phyloP scores from a whole-genome alignment of 1,140 invertebrate genomes.

The Lasioglossum baleicum region DNA sequence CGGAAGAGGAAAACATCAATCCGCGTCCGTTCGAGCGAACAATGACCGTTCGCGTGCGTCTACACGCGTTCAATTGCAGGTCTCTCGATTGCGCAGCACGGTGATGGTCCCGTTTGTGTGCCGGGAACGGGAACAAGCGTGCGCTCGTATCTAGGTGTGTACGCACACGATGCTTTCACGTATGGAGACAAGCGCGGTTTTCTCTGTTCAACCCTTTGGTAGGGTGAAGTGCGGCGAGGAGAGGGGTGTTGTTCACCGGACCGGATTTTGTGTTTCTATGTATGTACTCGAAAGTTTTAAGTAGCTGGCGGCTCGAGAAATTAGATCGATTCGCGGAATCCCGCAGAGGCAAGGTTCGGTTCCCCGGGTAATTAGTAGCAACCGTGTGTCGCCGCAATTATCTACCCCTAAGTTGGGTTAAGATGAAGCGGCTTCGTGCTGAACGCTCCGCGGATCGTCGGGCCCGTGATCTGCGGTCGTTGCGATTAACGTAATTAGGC shows the following conservation, averaged over 20 bases:
- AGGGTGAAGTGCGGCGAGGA: background rate
- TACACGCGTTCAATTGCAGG: background rate
- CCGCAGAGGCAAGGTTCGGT: background rate
- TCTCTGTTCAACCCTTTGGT: no score
- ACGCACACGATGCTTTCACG: constrained; percentile 7
- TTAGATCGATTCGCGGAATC: constrained; percentile 15
- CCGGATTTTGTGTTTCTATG: background rate
- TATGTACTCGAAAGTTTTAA: constrained; percentile 21
- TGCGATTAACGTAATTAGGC: no score
- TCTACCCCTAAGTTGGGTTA: no score
- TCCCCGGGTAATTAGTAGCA: background rate
- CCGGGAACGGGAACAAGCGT: background rate
- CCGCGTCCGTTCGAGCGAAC: background rate
- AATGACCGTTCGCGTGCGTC: background rate
- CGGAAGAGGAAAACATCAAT: background rate
- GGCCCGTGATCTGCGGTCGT: no score
- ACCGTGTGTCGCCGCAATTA: no score
- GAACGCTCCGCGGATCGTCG: no score
- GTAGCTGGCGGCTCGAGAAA: background rate
- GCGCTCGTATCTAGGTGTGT: background rate
- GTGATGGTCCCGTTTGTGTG: background rate
- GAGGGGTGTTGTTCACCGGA: background rate
- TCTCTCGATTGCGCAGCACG: background rate
- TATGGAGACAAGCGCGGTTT: background rate
- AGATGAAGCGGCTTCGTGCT: no score